These are phyloP conservation scores for Gnathonemus echidnorhynchus DNA, from an alignment of 2,113 vertebrate species.

Conservation along the genomic window DNA sequence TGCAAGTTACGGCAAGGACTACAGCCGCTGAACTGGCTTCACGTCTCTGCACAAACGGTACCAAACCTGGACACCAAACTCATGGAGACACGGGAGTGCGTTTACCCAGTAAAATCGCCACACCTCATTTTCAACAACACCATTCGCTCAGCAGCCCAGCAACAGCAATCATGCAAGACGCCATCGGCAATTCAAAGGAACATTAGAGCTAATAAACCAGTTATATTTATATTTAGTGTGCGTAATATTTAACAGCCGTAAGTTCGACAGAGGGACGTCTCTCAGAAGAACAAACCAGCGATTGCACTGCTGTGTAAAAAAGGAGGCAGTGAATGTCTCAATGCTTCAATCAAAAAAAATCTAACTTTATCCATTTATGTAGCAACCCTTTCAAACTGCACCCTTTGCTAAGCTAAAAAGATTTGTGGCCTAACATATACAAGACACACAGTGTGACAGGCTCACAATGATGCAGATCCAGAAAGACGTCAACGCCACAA, in stretches of 20 bases:
- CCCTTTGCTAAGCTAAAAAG: neutral
- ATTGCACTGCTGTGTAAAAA: neutral
- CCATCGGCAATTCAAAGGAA: neutral
- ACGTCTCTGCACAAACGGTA: neutral
- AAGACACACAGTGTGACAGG: neutral
- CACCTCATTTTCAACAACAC: neutral
- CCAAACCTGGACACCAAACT: neutral
- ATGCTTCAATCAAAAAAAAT: neutral
- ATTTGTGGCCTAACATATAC: neutral
- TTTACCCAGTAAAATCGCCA: neutral
- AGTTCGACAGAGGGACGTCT: neutral
- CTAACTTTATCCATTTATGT: neutral
- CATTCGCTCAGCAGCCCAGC: neutral
- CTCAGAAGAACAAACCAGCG: neutral
- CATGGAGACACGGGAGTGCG: neutral
- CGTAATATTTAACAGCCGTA: neutral
- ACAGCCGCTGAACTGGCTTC: neutral
- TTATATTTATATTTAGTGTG: neutral
- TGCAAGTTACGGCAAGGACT: neutral
- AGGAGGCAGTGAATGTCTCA: neutral
- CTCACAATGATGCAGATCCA: neutral
- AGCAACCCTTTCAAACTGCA: neutral
- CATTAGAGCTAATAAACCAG: neutral
- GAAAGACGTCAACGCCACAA: neutral
- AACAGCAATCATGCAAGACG: neutral